A percentile compares a stretch with the other conserved stretches of the same genome.
Evolutionary conservation across 2,797 vertebrate species (phyloP).

Genomic region (Peromyscus eremicus): DNA sequence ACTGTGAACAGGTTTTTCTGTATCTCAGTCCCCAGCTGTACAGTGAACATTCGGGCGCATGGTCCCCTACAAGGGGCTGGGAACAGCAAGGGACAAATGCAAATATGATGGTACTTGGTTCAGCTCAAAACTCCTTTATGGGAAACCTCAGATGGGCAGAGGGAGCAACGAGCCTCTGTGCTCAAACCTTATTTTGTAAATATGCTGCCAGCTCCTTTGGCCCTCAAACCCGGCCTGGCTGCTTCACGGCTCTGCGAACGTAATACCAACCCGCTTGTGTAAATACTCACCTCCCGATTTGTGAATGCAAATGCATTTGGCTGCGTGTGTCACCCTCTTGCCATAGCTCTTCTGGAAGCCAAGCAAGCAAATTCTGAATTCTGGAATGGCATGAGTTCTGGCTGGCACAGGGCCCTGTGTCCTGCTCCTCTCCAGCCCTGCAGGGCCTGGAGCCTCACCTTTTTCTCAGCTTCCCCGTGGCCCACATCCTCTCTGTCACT

Average conservation of each 20-base stretch:
- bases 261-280: background rate
- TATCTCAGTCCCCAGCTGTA: background rate
- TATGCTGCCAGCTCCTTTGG: background rate
- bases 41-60: background rate
- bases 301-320: background rate
- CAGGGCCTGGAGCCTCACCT: background rate
- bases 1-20: background rate
- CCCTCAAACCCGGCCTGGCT: background rate
- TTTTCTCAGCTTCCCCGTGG: constrained; percentile 32
- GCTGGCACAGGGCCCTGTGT: background rate
- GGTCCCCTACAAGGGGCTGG: background rate
- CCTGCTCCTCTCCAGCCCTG: background rate
- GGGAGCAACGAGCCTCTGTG: background rate
- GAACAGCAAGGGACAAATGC: background rate
- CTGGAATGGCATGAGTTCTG: background rate
- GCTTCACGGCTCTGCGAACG: background rate
- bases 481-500: background rate
- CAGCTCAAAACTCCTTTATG: background rate
- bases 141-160: background rate
- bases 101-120: background rate
- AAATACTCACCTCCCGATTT: background rate
- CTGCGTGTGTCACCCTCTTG: background rate
- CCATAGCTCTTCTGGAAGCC: constrained; percentile 30
- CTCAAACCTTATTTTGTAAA: constrained; percentile 2
- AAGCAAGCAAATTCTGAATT: background rate